Percentiles rank a stretch among this genome's conserved stretches.
phyloP scores from a whole-genome alignment of 2,113 vertebrate genomes.

The Apodemus speciosus region DNA sequence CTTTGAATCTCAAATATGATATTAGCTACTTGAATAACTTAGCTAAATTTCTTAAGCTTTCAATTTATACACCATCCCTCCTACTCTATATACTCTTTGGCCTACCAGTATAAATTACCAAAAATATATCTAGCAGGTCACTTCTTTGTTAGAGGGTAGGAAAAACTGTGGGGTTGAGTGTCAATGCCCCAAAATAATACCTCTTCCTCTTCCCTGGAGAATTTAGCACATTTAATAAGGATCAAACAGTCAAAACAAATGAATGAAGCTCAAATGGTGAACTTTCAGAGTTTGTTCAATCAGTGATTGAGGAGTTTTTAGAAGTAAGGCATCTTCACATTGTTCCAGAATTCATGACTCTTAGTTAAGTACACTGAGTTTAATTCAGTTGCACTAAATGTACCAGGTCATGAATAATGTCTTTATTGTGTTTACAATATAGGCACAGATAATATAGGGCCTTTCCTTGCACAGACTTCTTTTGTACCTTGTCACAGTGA shows the following conservation, averaged over 20 bases:
- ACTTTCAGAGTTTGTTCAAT: constrained; percentile 2
- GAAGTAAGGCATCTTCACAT: neutral
- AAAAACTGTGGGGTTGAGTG: neutral
- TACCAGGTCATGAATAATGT: neutral
- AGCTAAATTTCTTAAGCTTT: neutral
- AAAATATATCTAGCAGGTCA: neutral
- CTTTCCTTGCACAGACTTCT: neutral
- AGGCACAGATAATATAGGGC: neutral
- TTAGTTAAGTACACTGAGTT: neutral
- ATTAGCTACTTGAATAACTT: neutral
- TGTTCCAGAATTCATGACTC: neutral
- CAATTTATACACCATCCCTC: neutral
- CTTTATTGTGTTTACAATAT: neutral
- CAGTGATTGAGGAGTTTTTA: neutral
- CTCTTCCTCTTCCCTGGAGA: neutral
- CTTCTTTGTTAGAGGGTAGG: neutral
- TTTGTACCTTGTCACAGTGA: neutral
- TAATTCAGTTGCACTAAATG: neutral
- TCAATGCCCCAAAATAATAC: neutral
- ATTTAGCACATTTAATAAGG: constrained; percentile 8
- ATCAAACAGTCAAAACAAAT: neutral
- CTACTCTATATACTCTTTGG: neutral
- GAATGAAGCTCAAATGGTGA: neutral
- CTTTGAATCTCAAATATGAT: neutral
- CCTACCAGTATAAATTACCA: neutral